Evolutionary conservation across 2,113 vertebrate genomes (phyloP).

Genomic region (Engraulis encrasicolus): DNA sequence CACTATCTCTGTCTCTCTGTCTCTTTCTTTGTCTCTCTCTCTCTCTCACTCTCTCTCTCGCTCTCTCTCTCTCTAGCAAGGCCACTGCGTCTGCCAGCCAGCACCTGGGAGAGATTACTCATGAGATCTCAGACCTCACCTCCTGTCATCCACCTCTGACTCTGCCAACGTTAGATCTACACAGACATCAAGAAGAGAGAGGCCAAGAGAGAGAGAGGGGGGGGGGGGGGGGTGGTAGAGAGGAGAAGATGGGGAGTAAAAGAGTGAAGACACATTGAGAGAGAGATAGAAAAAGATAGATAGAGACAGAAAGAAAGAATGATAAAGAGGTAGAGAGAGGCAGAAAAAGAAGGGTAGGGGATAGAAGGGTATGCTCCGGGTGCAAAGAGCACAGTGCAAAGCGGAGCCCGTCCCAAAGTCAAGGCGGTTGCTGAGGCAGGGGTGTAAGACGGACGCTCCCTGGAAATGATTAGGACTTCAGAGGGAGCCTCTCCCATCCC

Average conservation of each 20-base stretch:
- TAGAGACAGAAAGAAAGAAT: not conserved
- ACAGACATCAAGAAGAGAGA: not conserved
- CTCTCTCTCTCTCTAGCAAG: not conserved
- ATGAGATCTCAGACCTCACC: not conserved
- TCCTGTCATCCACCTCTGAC: not conserved
- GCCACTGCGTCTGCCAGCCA: too few relatives aligned
- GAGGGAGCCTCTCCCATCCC: constrained; percentile 51
- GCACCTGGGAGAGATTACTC: not conserved
- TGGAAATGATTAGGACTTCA: constrained; percentile 68
- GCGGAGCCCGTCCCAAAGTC: constrained; percentile 2
- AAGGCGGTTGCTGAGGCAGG: constrained; percentile 51
- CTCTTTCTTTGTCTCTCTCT: not conserved
- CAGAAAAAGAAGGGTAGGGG: too few relatives aligned
- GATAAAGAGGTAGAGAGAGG: not conserved
- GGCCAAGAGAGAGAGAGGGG: not conserved
- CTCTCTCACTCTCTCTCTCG: not conserved
- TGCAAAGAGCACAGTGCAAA: not conserved
- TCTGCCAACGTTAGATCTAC: not conserved
- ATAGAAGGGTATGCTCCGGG: not conserved
- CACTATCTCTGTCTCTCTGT: not conserved
- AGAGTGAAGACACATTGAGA: not conserved
- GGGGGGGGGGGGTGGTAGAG: not conserved
- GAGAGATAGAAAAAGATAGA: not conserved
- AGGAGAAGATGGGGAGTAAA: not conserved
- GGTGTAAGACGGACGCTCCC: constrained; percentile 29